Evolutionary conservation across 2,797 vertebrate genomes (phyloP), one percentile per base, ranked within the genome.

Genomic region (Clarias pachynema): DNA sequence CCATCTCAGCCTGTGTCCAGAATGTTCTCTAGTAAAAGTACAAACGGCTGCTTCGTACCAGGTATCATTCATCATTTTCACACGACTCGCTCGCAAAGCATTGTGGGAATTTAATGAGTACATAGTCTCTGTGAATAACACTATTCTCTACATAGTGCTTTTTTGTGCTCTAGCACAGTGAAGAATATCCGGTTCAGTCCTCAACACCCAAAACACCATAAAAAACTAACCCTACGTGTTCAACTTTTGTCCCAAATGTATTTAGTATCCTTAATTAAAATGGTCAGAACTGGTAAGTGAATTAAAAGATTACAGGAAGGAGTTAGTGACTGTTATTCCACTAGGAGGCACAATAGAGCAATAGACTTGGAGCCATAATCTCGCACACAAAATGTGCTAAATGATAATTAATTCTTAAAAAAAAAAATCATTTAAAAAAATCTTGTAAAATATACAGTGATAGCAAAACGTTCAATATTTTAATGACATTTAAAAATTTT

Each of bases 311-410:
- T 5, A 24, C 44, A 34, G 37, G 59, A 31, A 24, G 0, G 4
- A 24, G 14, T 10, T 26, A 62, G 31, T 79, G 22, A 37, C 56
- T 79, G 5, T 62, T 79, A 44, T n/a, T 79, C 77, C 77, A 62
- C 77, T 40, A 79, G 77, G 77, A 40, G 77, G 77, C 77, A 40
- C 40, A 79, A 63, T 16, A n/a, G 77, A 79, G 77, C 57, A 77
- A 57, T 5, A 59, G 34, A 5, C 56, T 78, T 22, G 5, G 26
- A 18, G 49, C 18, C 49, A 75, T 49, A 4, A 57, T 56, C 24
- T 56, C 6, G 12, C 74, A 34, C 26, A 34, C 10, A 78, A 78
- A 78, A 34, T 60, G 44, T 74, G 44, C 5, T 14, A 53, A 26
- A 73, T 49, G 24, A 15, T 16, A 5, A 49, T 4, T 37, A 24